Evolutionary conservation across 30 jellyfish, hydroid and myxozoan species (phyloP).

Genomic region (Clytia hemisphaerica): DNA sequence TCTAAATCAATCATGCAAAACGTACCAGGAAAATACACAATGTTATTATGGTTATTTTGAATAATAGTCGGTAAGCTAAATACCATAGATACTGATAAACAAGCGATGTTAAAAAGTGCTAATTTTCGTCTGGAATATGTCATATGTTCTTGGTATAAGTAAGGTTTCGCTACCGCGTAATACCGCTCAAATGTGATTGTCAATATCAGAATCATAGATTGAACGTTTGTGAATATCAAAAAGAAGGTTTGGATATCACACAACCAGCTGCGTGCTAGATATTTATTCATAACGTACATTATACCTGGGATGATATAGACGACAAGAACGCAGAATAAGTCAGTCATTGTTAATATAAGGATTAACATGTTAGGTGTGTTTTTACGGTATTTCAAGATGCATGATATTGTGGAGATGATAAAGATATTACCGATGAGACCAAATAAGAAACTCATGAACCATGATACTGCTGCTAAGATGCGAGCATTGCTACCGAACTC

Average conservation of each 20-base stretch:
- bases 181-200: slow-evolving; percentile 60
- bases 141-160: slow-evolving; percentile 60
- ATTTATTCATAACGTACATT: slow-evolving; percentile 34
- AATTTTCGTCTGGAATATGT: slow-evolving; percentile 25
- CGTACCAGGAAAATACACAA: slow-evolving; percentile 76
- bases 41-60: slow-evolving; percentile 55
- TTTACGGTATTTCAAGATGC: slow-evolving; percentile 38
- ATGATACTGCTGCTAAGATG: slow-evolving; percentile 50
- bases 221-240: slow-evolving; percentile 38
- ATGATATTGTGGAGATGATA: slow-evolving; percentile 26
- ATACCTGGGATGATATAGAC: slow-evolving; percentile 58
- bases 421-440: slow-evolving; percentile 70
- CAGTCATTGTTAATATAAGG: slow-evolving; percentile 30
- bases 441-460: slow-evolving; percentile 31
- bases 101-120: neutral
- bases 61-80: slow-evolving; percentile 36
- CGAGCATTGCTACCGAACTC: slow-evolving; percentile 12
- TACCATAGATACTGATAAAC: neutral
- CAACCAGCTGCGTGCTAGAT: slow-evolving; percentile 51
- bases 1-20: slow-evolving; percentile 52
- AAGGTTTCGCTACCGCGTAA: slow-evolving; percentile 67
- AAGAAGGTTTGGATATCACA: slow-evolving; percentile 63
- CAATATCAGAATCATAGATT: slow-evolving; percentile 27
- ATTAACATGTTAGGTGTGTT: slow-evolving; percentile 66
- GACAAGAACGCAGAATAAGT: slow-evolving; percentile 26